phyloP scores from a whole-genome alignment of 1,140 invertebrate species.

The Trissolcus basalis region DNA sequence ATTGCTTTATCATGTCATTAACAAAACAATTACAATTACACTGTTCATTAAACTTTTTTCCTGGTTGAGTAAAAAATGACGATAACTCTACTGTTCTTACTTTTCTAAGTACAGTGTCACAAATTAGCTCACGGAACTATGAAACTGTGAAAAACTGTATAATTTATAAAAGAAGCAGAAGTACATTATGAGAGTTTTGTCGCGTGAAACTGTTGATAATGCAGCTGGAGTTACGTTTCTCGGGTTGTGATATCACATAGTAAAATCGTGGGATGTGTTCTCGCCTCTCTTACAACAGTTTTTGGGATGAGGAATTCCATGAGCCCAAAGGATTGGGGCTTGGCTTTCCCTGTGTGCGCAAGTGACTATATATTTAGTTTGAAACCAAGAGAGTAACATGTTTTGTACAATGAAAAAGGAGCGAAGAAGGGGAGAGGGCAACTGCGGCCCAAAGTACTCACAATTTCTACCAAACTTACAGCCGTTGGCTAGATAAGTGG shows the following conservation, averaged over 20 bases:
- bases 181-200: conserved; percentile 48
- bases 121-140: conserved; percentile 44
- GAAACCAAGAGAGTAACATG: no score
- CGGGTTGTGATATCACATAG: conserved; percentile 21
- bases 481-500: conserved; percentile 57
- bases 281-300: conserved; percentile 22
- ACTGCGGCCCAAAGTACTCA: conserved; percentile 17
- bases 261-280: conserved; percentile 27
- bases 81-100: conserved; percentile 32
- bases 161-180: conserved; percentile 53
- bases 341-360: conserved; percentile 29
- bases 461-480: conserved; percentile 44
- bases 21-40: conserved; percentile 48
- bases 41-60: conserved; percentile 34
- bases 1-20: conserved; percentile 47
- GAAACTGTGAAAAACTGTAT: conserved; percentile 55
- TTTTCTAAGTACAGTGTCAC: conserved; percentile 45
- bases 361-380: conserved; percentile 10
- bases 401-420: neutral
- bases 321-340: conserved; percentile 45
- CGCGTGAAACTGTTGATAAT: conserved; percentile 42
- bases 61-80: conserved; percentile 32
- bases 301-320: conserved; percentile 31
- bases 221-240: conserved; percentile 18
- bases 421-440: conserved; percentile 2